phyloP scores from a whole-genome alignment of 2,113 vertebrate species.

The Anser cygnoides region DNA sequence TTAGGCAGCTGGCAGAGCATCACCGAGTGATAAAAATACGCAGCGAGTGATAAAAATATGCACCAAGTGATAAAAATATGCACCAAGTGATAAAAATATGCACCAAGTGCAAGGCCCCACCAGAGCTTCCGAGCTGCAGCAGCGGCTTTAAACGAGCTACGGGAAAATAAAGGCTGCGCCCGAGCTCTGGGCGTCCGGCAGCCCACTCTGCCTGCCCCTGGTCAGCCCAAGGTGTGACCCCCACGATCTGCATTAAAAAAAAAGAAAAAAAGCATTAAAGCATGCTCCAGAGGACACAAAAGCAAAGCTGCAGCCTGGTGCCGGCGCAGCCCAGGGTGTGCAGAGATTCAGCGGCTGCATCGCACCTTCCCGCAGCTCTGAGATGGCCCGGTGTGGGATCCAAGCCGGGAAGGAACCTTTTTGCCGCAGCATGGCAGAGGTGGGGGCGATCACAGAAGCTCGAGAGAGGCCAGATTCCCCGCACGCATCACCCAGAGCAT shows the following conservation, averaged over 20 bases:
- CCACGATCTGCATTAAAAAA: background rate
- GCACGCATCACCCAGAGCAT: rapidly evolving
- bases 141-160: rapidly evolving
- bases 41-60: too few relatives aligned
- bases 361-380: background rate
- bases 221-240: background rate
- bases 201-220: background rate
- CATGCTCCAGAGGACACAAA: too few relatives aligned
- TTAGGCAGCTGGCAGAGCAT: too few relatives aligned
- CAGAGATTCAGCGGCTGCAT: background rate
- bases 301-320: background rate
- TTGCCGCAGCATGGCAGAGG: background rate
- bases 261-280: background rate
- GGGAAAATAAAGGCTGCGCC: rapidly evolving
- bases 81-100: too few relatives aligned
- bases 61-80: too few relatives aligned
- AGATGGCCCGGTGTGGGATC: rapidly evolving
- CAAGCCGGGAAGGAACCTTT: background rate
- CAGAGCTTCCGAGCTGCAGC: background rate
- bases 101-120: background rate
- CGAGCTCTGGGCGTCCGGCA: rapidly evolving
- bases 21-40: too few relatives aligned
- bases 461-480: background rate
- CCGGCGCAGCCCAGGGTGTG: background rate
- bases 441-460: background rate